Evolutionary conservation across 1,140 invertebrate species (phyloP).

Genomic region (Gerris buenoi): DNA sequence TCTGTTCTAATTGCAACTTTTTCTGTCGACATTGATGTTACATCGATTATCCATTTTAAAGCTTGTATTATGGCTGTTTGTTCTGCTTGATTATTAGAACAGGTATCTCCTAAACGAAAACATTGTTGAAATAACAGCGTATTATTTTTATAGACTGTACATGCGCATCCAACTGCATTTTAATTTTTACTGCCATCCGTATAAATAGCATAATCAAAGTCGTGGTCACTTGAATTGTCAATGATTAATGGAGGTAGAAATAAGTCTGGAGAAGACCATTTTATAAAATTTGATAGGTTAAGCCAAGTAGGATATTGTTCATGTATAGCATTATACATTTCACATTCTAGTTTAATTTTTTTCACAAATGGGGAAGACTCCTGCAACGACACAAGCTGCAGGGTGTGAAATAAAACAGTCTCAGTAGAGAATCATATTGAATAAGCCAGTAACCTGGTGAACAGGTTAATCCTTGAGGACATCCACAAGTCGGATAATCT

Average conservation of each 20-base stretch:
- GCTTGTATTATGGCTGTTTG: not conserved
- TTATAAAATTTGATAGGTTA: not conserved
- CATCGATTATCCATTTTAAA: not conserved
- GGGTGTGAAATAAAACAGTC: not conserved
- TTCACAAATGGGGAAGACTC: not conserved
- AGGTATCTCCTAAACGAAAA: not conserved
- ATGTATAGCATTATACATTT: not conserved
- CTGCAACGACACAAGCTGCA: not conserved
- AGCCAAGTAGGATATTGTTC: not conserved
- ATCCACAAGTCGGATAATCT: not conserved
- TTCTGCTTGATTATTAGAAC: not conserved
- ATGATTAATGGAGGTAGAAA: not conserved
- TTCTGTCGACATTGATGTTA: not conserved
- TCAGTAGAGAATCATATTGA: not conserved
- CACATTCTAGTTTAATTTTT: not conserved
- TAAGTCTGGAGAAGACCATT: not conserved
- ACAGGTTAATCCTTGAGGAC: not conserved
- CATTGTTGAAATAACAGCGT: not conserved
- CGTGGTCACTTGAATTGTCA: not conserved
- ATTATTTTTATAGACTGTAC: not conserved
- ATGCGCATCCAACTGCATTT: not conserved
- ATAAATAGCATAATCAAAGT: not conserved
- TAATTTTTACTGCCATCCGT: not conserved
- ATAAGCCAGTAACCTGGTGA: not conserved
- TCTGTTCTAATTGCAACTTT: not conserved